phyloP scores from a whole-genome alignment of 2,888 invertebrate species.

The Callyntrura guangdongensis region DNA sequence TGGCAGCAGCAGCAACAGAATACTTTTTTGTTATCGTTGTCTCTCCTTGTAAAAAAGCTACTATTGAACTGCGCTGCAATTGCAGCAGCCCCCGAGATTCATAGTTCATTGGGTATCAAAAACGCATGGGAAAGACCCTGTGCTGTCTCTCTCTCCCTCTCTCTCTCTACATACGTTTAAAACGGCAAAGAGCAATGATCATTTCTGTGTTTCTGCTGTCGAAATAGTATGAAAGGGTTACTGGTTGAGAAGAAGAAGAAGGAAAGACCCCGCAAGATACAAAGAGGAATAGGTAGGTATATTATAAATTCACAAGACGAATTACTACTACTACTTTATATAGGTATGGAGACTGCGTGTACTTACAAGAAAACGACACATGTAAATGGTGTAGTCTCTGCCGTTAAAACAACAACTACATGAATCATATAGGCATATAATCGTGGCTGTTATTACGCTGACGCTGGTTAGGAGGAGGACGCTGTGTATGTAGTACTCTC shows the following conservation, averaged over 20 bases:
- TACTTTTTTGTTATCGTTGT: no score
- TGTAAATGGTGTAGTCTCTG: constrained; percentile 10
- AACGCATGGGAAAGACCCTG: neutral
- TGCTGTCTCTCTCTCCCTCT: neutral
- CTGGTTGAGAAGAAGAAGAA: constrained; percentile 27
- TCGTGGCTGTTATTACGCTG: no score
- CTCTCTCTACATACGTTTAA: no score
- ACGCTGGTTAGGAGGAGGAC: no score
- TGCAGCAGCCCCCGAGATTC: constrained; percentile 10
- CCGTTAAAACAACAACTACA: neutral
- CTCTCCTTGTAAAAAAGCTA: no score
- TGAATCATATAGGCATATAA: no score
- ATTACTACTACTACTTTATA: neutral
- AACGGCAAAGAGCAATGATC: constrained; percentile 70
- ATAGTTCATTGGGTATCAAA: constrained; percentile 61
- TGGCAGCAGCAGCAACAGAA: neutral
- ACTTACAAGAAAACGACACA: constrained; percentile 48
- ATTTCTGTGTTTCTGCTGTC: neutral
- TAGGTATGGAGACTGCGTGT: constrained; percentile 14
- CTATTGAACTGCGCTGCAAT: neutral
- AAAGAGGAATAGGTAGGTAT: constrained; percentile 2
- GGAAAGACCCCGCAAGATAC: neutral
- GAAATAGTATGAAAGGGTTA: neutral
- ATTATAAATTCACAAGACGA: neutral
- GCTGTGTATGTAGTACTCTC: neutral